Evolutionary conservation across 2,113 vertebrate species (phyloP), one percentile per base, ranked within the genome.

Genomic region (Anguilla rostrata): DNA sequence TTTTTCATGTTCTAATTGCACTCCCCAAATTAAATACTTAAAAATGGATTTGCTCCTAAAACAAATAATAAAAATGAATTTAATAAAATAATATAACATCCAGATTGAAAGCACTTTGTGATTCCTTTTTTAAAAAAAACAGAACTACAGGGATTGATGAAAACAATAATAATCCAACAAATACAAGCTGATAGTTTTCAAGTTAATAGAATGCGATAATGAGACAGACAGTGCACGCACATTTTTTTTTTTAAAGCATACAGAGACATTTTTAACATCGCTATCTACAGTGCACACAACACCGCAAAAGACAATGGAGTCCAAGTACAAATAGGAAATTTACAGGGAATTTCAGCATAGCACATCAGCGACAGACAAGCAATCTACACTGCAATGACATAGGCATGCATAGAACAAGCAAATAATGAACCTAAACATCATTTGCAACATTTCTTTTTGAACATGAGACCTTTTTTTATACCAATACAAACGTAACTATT

Each of bases 81-180:
- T 56, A 11, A 49, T 40, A 78, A 78, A 78, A 78, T 18, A 41
- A 85, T 14, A 9, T 20, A 66, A 20, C 26, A 75, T 86, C 87
- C 53, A 63, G 92, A 86, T 87, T 86, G 87, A 92, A 94, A 92
- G 91, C 91, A 94, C 92, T 92, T 93, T 88, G 91, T 93, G 92
- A 91, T 56, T 83, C 71, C 20, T 63, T 63, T 20, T n/a, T 26
- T 18, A 9, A 60, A 60, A 60, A 75, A 75, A 34, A 29, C 26
- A 29, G 26, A 75, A 75, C 71, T 29, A 34, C n/a, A 12, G 71
- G n/a, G 71, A 34, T 75, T 75, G 71, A 75, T 75, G 9, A 75
- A 75, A 75, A 75, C 26, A 34, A 75, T 75, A 14, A 75, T 75
- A 75, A 75, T 75, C 71, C 71, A 75, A 75, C n/a, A 75, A 75